phyloP scores from a whole-genome alignment of 2,888 invertebrate species.

The Busseola fusca region DNA sequence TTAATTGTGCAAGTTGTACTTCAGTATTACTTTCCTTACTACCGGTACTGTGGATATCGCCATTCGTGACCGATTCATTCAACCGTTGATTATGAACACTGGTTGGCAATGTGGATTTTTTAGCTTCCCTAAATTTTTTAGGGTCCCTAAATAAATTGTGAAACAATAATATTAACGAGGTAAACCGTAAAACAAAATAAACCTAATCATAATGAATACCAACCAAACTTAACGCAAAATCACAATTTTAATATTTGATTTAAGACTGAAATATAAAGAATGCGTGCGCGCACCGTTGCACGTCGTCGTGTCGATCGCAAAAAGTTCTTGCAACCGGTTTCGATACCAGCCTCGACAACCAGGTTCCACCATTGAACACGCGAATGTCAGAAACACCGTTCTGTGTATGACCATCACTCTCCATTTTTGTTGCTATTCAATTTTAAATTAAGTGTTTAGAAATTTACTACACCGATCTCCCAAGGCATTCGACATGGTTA shows the following conservation, averaged over 20 bases:
- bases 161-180: conserved; percentile 6
- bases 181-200: background rate
- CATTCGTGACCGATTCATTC: too few species aligned
- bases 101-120: background rate
- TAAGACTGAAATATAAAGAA: conserved; percentile 6
- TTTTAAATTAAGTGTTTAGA: conserved; percentile 5
- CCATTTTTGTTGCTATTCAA: conserved; percentile 19
- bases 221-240: background rate
- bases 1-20: background rate
- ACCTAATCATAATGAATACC: conserved; percentile 5
- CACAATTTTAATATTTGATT: conserved; percentile 20
- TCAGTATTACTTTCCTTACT: background rate
- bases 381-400: conserved; percentile 30
- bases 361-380: conserved; percentile 34
- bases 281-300: conserved; percentile 33
- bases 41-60: background rate
- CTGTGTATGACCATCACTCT: conserved; percentile 35
- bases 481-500: conserved; percentile 6
- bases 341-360: conserved; percentile 27
- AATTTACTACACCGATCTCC: background rate
- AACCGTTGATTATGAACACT: conserved; percentile 1
- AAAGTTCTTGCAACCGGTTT: conserved; percentile 53
- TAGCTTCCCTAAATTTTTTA: too few species aligned
- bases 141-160: conserved; percentile 3
- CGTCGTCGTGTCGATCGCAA: conserved; percentile 40